These are phyloP conservation scores for Nomada fucata DNA, from an alignment of 2,888 invertebrate species.

Conservation along the genomic window DNA sequence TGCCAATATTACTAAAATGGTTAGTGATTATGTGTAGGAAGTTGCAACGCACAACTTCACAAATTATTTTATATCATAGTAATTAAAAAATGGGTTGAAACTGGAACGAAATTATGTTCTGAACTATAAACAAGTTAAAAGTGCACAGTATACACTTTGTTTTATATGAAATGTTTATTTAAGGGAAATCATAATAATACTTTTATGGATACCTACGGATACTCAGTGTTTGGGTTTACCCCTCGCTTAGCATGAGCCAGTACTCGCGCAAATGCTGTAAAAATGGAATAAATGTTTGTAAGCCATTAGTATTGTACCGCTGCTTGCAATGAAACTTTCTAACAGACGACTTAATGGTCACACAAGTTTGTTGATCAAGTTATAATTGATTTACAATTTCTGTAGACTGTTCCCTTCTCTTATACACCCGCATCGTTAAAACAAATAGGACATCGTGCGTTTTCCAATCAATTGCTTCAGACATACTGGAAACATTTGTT, in stretches of 20 bases:
- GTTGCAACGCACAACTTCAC: neutral
- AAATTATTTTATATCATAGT: neutral
- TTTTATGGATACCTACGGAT: neutral
- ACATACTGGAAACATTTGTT: neutral
- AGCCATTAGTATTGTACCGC: neutral
- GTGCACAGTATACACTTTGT: too few species aligned
- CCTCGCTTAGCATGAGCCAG: neutral
- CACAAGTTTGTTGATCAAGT: neutral
- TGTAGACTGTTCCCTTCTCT: neutral
- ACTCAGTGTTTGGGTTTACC: neutral
- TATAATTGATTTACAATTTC: conserved; percentile 10
- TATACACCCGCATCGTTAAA: neutral
- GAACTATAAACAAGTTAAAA: too few species aligned
- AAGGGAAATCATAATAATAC: neutral
- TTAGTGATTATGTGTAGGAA: too few species aligned
- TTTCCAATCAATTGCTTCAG: neutral
- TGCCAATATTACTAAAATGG: neutral
- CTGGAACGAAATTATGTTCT: too few species aligned
- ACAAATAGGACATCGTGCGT: neutral
- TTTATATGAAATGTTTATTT: neutral
- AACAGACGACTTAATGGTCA: neutral
- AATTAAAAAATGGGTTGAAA: too few species aligned
- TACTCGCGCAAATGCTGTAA: conserved; percentile 3
- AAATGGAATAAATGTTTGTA: conserved; percentile 14
- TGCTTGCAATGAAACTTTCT: neutral